These are phyloP conservation scores for Tachina grossa DNA, from an alignment of 2,888 invertebrate genomes.

Conservation along the genomic window DNA sequence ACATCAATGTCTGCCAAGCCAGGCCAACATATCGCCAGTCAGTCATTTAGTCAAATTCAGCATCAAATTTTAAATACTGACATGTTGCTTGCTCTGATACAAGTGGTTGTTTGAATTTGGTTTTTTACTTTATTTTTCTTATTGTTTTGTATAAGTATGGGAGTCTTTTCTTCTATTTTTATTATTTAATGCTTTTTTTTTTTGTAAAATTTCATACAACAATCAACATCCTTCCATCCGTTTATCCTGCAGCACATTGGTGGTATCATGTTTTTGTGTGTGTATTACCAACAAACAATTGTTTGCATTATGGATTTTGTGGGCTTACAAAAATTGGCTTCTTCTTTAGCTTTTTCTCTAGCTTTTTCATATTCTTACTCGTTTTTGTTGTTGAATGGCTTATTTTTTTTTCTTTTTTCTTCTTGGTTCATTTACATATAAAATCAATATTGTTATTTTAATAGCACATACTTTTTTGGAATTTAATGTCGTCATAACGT, in stretches of 20 bases:
- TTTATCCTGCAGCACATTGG: conserved; percentile 52
- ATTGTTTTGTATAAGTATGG: not conserved
- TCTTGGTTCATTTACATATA: conserved; percentile 53
- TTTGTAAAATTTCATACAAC: conserved; percentile 38
- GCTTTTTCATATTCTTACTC: conserved; percentile 17
- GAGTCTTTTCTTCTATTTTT: conserved; percentile 21
- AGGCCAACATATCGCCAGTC: conserved; percentile 8
- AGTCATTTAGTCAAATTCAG: conserved; percentile 41
- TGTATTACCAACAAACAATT: conserved; percentile 70
- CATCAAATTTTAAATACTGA: conserved; percentile 52
- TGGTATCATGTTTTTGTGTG: conserved; percentile 66
- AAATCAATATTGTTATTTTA: conserved; percentile 57
- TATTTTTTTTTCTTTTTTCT: conserved; percentile 29
- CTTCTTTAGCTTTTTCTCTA: conserved; percentile 73
- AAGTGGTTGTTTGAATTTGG: conserved; percentile 6
- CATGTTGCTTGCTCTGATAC: conserved; percentile 36
- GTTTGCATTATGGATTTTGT: conserved; percentile 82
- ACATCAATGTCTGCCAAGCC: conserved; percentile 44
- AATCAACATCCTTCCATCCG: conserved; percentile 58
- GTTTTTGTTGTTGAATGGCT: conserved; percentile 15
- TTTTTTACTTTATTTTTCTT: not conserved
- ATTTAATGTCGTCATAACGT: not conserved
- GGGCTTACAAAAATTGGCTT: conserved; percentile 81
- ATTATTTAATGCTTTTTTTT: conserved; percentile 36
- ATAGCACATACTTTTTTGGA: not conserved